These are phyloP conservation scores for Dinothrombium tinctorium DNA, from an alignment of 1,140 invertebrate species.

Conservation along the genomic window DNA sequence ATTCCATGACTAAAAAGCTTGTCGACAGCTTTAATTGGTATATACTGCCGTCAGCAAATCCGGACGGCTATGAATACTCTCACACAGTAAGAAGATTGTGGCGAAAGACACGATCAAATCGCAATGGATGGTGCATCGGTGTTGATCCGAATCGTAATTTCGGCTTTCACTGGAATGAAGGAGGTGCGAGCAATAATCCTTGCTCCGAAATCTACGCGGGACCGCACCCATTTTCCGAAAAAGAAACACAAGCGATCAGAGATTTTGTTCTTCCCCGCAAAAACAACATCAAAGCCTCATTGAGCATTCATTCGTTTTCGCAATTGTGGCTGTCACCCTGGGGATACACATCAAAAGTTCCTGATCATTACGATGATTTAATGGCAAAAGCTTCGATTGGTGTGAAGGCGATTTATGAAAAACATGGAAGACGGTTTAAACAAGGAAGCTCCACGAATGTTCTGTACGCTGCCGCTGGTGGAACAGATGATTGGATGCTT, in stretches of 20 bases:
- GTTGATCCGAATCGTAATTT: slow-evolving; percentile 16
- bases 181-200: slow-evolving; percentile 38
- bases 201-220: slow-evolving; percentile 62
- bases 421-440: too few relatives aligned
- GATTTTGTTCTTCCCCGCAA: slow-evolving; percentile 9
- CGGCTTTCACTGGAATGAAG: slow-evolving; percentile 23
- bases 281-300: slow-evolving; percentile 7
- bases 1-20: not conserved
- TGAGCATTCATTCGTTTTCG: slow-evolving; percentile 16
- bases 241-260: slow-evolving; percentile 12
- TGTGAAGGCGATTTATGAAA: too few relatives aligned
- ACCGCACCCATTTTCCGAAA: slow-evolving; percentile 13
- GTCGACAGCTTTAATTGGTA: slow-evolving; percentile 18
- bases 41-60: slow-evolving; percentile 31
- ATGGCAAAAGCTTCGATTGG: too few relatives aligned
- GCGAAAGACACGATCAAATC: slow-evolving; percentile 15
- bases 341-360: slow-evolving; percentile 16
- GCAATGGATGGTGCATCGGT: slow-evolving; percentile 12
- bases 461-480: not conserved
- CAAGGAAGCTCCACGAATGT: too few relatives aligned
- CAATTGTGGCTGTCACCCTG: slow-evolving; percentile 35
- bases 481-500: not conserved
- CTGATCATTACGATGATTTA: slow-evolving; percentile 29
- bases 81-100: slow-evolving; percentile 14
- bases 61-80: slow-evolving; percentile 41